These are phyloP conservation scores for Erpetoichthys calabaricus DNA, from an alignment of 2,797 vertebrate genomes.

Conservation along the genomic window DNA sequence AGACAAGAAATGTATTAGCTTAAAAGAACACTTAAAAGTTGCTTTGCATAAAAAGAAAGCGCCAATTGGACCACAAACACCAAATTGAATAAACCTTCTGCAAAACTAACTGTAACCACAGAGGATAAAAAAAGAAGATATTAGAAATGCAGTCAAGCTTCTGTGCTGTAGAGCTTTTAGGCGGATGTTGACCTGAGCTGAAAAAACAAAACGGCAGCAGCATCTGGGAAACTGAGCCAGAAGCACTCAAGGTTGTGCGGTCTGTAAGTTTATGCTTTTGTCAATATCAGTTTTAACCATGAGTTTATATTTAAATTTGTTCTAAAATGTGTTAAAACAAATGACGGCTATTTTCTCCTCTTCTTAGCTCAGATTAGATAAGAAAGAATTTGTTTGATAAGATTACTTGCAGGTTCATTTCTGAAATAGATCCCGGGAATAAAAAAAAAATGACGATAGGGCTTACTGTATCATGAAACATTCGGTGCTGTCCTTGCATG, in stretches of 20 bases:
- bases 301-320: no score
- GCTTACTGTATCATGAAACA: no score
- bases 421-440: no score
- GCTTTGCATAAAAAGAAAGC: not conserved
- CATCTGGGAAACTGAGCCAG: conserved; percentile 16
- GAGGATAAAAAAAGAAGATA: conserved; percentile 20
- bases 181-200: conserved; percentile 28
- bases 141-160: conserved; percentile 12
- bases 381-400: no score
- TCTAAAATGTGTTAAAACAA: no score
- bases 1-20: no score
- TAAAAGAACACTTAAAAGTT: no score
- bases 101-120: conserved; percentile 26
- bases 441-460: no score
- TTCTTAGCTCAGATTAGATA: no score
- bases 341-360: no score
- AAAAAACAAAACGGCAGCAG: conserved; percentile 30
- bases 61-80: conserved; percentile 4
- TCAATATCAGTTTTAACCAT: not conserved
- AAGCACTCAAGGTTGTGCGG: not conserved
- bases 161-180: conserved; percentile 24
- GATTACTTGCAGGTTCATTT: no score
- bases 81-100: conserved; percentile 10
- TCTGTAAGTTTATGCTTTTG: not conserved
- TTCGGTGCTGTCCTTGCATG: no score